Evolutionary conservation across 2,113 vertebrate species (phyloP), one percentile per base, ranked within the genome.

Genomic region (Zosterops hypoxanthus): DNA sequence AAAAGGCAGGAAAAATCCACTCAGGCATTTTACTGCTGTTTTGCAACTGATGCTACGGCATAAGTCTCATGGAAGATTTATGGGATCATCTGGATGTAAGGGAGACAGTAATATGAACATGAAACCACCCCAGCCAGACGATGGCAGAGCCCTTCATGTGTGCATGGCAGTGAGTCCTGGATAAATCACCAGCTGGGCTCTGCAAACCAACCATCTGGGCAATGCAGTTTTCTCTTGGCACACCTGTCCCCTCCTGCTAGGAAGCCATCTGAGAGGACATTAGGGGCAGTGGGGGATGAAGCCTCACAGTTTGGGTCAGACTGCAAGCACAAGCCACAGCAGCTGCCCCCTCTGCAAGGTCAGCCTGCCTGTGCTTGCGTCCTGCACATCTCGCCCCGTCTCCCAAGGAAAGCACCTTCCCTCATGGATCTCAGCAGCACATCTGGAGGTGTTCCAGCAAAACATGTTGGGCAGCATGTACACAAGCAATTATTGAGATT

Each of bases 191-290:
- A 90, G 95, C 71, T 46, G 14, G 91, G 95, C 87, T 83, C 88
- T 94, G 85, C 91, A 95, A 97, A 96, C 77, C 71, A 98, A 82
- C 98, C 97, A 98, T 98, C 97, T 98, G 97, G 96, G 95, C 89
- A 90, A 96, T 0, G 1, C 14, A 0, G 66, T 50, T 92, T 94
- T 90, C 97, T 98, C 95, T 96, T 97, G 97, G 97, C 97, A 5
- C 24, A 61, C 87, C 86, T 41, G 31, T 96, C 70, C 86, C 86
- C 94, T 97, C 96, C 97, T 89, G 92, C 96, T 46, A 94, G 91
- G 88, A 71, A 75, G 73, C 97, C 97, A 97, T 98, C 97, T 97
- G 97, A 98, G 93, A 92, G 92, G 84, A 87, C 91, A 92, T 86
- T 96, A 82, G 84, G 82, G 94, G 84, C 96, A 90, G 82, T 11